Conservation (phyloP, 2,113 vertebrate genomes). For the Thalassoma bifasciatum region DNA sequence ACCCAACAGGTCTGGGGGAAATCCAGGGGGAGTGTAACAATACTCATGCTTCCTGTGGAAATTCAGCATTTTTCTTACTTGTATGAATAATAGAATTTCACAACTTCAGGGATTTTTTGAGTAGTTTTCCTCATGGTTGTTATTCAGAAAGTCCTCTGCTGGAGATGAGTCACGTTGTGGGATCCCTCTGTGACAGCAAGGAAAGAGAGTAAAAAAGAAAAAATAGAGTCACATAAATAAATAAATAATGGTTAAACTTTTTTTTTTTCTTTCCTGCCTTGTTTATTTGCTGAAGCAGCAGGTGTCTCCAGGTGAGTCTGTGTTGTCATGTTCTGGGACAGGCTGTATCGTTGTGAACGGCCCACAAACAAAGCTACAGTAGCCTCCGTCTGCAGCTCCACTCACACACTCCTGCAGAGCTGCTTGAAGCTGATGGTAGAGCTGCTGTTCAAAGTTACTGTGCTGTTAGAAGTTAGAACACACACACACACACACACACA, state of each 20-base stretch:
- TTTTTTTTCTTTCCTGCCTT: not conserved
- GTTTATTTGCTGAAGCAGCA: conserved; percentile 8
- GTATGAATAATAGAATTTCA: no score
- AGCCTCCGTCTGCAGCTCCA: no score
- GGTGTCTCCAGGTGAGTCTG: not conserved
- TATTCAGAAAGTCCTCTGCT: not conserved
- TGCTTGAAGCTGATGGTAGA: no score
- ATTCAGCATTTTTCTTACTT: no score
- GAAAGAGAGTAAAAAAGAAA: not conserved
- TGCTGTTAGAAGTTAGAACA: no score
- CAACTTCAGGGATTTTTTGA: not conserved
- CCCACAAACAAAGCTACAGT: no score
- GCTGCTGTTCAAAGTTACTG: no score
- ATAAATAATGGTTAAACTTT: not conserved
- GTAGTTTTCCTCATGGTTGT: not conserved
- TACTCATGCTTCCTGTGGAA: no score
- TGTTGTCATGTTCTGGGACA: conserved; percentile 5
- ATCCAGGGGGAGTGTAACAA: no score
- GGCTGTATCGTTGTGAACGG: conserved; percentile 10
- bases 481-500: no score
- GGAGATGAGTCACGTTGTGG: not conserved
- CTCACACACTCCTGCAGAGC: not conserved
- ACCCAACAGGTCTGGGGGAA: no score
- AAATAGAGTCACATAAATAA: not conserved
- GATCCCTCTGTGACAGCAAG: not conserved